Base-by-base conservation (phyloP, 1,140 invertebrate genomes). In the Phthorimaea operculella region DNA sequence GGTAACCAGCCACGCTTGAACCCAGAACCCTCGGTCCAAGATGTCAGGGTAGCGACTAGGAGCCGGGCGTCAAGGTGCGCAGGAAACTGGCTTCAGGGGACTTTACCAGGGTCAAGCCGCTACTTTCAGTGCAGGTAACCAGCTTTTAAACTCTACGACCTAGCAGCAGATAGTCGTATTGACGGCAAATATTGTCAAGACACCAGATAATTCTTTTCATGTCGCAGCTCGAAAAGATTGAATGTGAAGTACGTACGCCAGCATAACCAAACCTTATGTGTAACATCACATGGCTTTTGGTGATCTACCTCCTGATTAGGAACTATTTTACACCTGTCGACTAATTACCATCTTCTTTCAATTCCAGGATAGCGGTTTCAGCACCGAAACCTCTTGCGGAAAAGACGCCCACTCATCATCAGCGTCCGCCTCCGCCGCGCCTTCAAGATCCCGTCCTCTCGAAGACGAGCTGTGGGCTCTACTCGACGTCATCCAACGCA, bases 391-490 rank as follows among this genome's bases (percentile, higher is more conserved):
- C 10, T 91, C 90, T 14, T 93, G 91, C 60, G 90, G 89, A 57
- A 93, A 93, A 74, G 92, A 94, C 70, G 90, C 90, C 36, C 89
- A 90, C 71, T 92, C 91, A 66, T 75, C 85, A 14, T 75, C 87
- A 62, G 69, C 87, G 36, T 73, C 88, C 60, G 75, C 88, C 62
- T 52, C 81, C 66, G 64, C 85, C 33, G 79, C 57, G 51, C 68
- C 80, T 0, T 60, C 79, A 1, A 68, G 79, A 14, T 64, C 78
- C 10, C 68, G 81, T 0, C 75, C 82, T 2, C 72, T 84, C 14
- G 93, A 95, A 73, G 93, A 95, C 70, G 94, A 96, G 68, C 86
- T 96, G 10, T 94, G 92, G 90, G 92, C 93, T 62, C 86, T 96
- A 21, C 86, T 96, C 51, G 94, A 96, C 72, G 91, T 94, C 60